Evolutionary conservation across 2,888 invertebrate species (phyloP).

Genomic region (Agrochola lota): DNA sequence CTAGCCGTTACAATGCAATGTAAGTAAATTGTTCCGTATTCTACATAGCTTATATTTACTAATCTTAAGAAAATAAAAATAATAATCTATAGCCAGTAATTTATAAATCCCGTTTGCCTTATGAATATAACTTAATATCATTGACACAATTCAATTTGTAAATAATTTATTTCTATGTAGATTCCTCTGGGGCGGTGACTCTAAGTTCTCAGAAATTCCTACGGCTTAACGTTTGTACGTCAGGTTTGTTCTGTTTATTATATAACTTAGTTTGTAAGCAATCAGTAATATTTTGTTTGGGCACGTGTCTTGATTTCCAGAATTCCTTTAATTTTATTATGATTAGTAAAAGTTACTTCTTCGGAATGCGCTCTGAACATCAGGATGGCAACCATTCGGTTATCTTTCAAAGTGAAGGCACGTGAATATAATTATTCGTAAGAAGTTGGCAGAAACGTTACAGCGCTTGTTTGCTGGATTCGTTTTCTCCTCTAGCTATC

Average conservation of each 20-base stretch:
- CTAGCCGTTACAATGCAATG: no score
- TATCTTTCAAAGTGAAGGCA: background rate
- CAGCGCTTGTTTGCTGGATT: no score
- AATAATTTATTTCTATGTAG: constrained; percentile 6
- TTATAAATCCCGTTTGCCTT: background rate
- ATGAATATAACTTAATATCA: constrained; percentile 15
- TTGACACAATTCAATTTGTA: constrained; percentile 25
- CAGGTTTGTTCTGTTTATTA: constrained; percentile 16
- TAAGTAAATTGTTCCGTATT: no score
- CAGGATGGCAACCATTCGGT: background rate
- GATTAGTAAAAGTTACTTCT: background rate
- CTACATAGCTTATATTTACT: no score
- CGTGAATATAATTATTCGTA: no score
- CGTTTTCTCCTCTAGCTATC: no score
- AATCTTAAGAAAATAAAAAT: no score
- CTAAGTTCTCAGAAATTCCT: constrained; percentile 22
- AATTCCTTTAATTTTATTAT: background rate
- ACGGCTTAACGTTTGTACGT: constrained; percentile 5
- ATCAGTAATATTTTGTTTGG: constrained; percentile 21
- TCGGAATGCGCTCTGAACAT: no score
- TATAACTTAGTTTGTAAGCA: constrained; percentile 22
- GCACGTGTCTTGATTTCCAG: constrained; percentile 12
- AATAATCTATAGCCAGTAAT: background rate
- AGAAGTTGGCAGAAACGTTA: no score
- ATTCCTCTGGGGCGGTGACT: background rate